Base-by-base conservation (phyloP, 2,888 invertebrate species). In the Unio delphinus region DNA sequence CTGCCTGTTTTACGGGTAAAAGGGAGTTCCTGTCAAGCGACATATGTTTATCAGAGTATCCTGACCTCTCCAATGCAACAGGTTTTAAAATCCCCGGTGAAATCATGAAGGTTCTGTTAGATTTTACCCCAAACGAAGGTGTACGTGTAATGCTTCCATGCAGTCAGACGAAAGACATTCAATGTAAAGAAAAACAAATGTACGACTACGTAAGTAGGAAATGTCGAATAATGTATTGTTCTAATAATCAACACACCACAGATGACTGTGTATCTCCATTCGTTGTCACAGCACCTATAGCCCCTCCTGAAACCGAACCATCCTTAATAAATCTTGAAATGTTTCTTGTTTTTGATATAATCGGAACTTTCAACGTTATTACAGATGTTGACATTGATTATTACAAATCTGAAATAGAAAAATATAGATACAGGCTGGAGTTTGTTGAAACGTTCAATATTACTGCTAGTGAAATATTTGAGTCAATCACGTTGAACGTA, bases 181-280 rank as follows among this genome's bases (percentile, higher is more conserved):
- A 61, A 18, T 17, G 11, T 26, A 54, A 63, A 23, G 63, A 72
- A 56, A 45, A 45, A 45, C 45, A 45, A 45, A 54, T 72, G 3
- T 72, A 60, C 55, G 72, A 72, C 20, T 72, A 68, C 17, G 23
- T 68, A 17, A 62, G 63, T 54, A 59, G 60, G 56, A 45, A 45
- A 55, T 72, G 72, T 60, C 61, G 64, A 30, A 20, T 5, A 8
- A 20, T 68, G 1, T 60, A 56, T 58, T 72, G 72, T 57, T 45
- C 54, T 7, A n/a, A 17, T 30, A 54, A 62, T 0, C 45, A 65
- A 34, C 56, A 18, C 4, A 28, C 66, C 4, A 18, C 5, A 7
- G 57, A 65, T 30, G 68, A 63, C 18, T 45, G 45, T 45, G 45
- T 45, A 45, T 4, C 45, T 45, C 45, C 1, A 15, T 3, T 45